Base-by-base conservation (phyloP, 2,888 invertebrate species). In the Coecobrya sp. region DNA sequence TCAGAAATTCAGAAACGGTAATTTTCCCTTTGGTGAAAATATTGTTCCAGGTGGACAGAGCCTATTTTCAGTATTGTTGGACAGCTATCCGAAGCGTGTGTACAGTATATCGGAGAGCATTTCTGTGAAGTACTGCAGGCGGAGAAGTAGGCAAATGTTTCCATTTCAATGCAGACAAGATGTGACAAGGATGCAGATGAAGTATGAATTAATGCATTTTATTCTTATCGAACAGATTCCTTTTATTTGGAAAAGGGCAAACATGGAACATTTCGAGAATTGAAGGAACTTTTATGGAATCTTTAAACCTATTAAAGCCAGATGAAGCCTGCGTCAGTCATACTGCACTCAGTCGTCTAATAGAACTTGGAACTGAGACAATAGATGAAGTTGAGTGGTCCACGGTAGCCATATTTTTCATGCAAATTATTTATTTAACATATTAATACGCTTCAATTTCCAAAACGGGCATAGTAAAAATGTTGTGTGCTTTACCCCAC, bases 321-420 rank as follows among this genome's bases (percentile, higher is more conserved):
- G 98, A 98, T 93, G 97, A 98, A 95, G 97, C 98, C 0, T 98
- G 98, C 95, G 97, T 97, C 89, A 97, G 98, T 93, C 98, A 98
- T 95, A 96, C 97, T 0, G 96, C 96, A 95, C 96, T 95, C 94
- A 96, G 95, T 95, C 96, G 95, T 13, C 95, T 96, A 7, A 94
- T 95, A 16, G 94, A 95, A 68, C 93, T 95, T 0, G 94, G 94
- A 22, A 94, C 92, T 27, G 94, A 94, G 62, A 94, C 95, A 7
- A 95, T 95, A 85, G 95, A 95, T 88, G 95, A 95, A 93, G 95
- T 95, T 93, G 95, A 95, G 93, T 95, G 95, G 95, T 95, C 95
- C 94, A 94, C 95, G 93, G 95, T 95, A 95, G 95, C 91, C 81
- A 81, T 65, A 79, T 13, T 68, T 89, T 89, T 27, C 55, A 87